phyloP scores from a whole-genome alignment of 2,797 vertebrate species.

The Thamnophis elegans region DNA sequence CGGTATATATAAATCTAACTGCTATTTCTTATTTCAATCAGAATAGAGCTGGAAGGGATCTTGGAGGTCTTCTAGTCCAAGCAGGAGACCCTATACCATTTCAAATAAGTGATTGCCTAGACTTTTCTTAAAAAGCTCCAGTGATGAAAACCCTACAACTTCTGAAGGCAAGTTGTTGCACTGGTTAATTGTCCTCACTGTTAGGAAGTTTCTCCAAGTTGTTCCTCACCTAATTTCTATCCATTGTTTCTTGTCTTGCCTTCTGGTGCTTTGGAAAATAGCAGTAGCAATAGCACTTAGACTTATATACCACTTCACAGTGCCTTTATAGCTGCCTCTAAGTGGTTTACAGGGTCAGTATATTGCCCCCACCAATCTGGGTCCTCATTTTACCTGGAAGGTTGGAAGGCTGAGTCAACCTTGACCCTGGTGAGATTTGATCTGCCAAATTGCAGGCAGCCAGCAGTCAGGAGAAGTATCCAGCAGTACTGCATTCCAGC shows the following conservation, averaged over 20 bases:
- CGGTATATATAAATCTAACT: no score
- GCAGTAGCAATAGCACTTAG: no score
- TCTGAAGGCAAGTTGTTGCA: background rate
- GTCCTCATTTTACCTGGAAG: no score
- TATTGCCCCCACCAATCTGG: no score
- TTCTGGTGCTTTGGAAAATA: background rate
- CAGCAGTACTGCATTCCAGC: no score
- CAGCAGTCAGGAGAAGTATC: no score
- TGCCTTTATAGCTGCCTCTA: no score
- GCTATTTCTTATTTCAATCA: constrained; percentile 26
- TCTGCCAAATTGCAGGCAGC: no score
- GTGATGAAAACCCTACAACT: background rate
- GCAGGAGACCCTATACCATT: background rate
- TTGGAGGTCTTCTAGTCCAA: background rate
- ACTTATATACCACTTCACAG: no score
- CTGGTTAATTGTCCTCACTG: background rate
- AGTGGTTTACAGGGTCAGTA: no score
- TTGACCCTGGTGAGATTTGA: no score
- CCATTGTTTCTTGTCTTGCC: background rate
- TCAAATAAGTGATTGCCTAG: background rate
- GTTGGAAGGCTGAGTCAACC: no score
- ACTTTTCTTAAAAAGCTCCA: background rate
- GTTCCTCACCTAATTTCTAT: background rate
- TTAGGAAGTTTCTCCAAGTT: background rate
- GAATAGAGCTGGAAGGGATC: background rate